Conservation (phyloP, 2,113 vertebrate genomes). For the Cyprinodon variegatus region DNA sequence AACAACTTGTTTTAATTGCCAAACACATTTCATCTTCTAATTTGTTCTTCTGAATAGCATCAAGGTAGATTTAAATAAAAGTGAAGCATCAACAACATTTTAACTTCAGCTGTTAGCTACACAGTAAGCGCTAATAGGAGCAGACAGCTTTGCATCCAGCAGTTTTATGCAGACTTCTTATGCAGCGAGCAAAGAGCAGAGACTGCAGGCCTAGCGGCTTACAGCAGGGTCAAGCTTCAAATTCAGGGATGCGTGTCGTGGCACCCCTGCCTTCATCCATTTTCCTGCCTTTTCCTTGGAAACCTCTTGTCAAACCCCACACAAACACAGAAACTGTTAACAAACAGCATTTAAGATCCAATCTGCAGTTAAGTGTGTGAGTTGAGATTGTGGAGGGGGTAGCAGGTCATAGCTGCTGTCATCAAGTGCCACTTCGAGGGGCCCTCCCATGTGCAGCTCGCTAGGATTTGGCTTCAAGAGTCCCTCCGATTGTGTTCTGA, state of each 20-base stretch:
- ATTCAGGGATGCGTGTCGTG: slow-evolving; percentile 25
- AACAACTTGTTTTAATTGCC: background rate
- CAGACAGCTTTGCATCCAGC: slow-evolving; percentile 1
- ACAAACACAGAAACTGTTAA: slow-evolving; percentile 45
- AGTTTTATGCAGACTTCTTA: slow-evolving; percentile 9
- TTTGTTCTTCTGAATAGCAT: background rate
- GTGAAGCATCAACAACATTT: background rate
- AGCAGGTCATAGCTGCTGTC: slow-evolving; percentile 57
- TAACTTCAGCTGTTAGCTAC: slow-evolving; percentile 8
- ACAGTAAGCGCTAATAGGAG: slow-evolving; percentile 10
- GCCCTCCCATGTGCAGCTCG: slow-evolving; percentile 17
- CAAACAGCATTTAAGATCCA: slow-evolving; percentile 53
- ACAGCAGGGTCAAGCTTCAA: slow-evolving; percentile 31
- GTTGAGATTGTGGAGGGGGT: slow-evolving; percentile 22
- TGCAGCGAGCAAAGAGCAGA: slow-evolving; percentile 13
- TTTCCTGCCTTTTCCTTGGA: slow-evolving; percentile 42
- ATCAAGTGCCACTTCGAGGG: slow-evolving; percentile 49
- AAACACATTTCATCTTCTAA: background rate
- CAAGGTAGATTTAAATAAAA: background rate
- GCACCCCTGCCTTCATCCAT: slow-evolving; percentile 27
- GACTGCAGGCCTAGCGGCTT: slow-evolving; percentile 36
- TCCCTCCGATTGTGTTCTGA: slow-evolving; percentile 52
- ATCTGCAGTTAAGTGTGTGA: slow-evolving; percentile 28
- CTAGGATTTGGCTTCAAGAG: slow-evolving; percentile 53
- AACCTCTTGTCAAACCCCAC: slow-evolving; percentile 35